Conservation (phyloP, 2,113 vertebrate species). For the Grallaria varia region DNA sequence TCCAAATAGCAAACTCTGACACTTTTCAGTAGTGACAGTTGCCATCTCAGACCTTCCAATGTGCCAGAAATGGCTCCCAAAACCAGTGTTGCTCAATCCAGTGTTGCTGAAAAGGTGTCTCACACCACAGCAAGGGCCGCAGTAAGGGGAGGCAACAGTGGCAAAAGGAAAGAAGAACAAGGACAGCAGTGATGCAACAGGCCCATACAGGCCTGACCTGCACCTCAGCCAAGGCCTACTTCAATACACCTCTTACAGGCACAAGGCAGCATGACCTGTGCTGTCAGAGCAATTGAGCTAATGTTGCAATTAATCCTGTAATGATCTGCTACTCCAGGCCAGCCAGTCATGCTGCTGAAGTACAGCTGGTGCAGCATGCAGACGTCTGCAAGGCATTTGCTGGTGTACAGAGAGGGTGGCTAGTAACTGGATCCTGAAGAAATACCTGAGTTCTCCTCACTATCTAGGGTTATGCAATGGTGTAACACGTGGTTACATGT, state of each 20-base stretch:
- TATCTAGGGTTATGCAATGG: neutral
- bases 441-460: neutral
- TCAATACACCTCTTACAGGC: neutral
- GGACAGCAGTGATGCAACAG: neutral
- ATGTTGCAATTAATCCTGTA: neutral
- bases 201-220: neutral
- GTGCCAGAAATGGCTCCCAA: neutral
- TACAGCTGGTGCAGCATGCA: neutral
- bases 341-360: neutral
- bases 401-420: neutral
- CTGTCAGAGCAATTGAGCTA: neutral
- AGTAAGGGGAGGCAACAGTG: neutral
- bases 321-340: neutral
- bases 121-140: rapidly evolving
- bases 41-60: neutral
- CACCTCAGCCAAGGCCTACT: neutral
- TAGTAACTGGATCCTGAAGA: neutral
- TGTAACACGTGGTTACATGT: rapidly evolving
- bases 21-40: neutral
- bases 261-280: neutral
- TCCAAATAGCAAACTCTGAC: neutral
- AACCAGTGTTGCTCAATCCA: neutral
- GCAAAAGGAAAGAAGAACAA: neutral
- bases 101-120: rapidly evolving
- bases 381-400: neutral